Conservation (phyloP, 1,140 invertebrate species). For the Contarinia nasturtii region DNA sequence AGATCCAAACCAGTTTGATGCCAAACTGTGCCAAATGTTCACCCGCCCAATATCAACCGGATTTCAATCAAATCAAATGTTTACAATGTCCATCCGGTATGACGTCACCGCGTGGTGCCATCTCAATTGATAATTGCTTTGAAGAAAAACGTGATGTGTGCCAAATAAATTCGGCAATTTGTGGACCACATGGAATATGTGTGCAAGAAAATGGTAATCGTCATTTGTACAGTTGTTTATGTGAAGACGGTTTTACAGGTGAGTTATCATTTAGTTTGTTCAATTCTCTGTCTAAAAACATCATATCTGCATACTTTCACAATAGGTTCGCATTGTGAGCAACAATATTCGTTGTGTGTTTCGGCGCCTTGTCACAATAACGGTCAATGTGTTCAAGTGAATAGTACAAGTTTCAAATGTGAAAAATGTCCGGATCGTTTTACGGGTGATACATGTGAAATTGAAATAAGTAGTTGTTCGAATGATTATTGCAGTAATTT, state of each 20-base stretch:
- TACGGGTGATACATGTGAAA: conserved; percentile 23
- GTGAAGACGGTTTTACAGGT: conserved; percentile 22
- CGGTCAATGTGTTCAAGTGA: conserved; percentile 24
- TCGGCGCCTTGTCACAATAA: conserved; percentile 32
- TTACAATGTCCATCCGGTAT: conserved; percentile 30
- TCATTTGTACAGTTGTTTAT: conserved; percentile 23
- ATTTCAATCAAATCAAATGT: conserved; percentile 34
- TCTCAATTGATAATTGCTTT: conserved; percentile 26
- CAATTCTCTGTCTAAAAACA: too few species aligned
- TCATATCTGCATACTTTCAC: neutral
- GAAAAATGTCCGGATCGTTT: conserved; percentile 25
- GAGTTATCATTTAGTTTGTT: neutral
- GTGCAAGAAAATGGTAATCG: conserved; percentile 11
- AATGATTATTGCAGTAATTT: conserved; percentile 25
- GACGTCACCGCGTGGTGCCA: conserved; percentile 28
- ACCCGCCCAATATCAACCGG: conserved; percentile 36
- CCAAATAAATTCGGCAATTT: conserved; percentile 13
- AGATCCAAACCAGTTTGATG: conserved; percentile 9
- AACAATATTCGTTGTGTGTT: conserved; percentile 31
- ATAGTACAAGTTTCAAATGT: conserved; percentile 11
- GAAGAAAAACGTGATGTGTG: conserved; percentile 22
- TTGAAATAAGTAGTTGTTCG: conserved; percentile 28
- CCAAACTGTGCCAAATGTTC: conserved; percentile 36
- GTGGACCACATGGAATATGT: conserved; percentile 24
- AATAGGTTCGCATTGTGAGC: conserved; percentile 26